Evolutionary conservation across 92 coral and sea anemone species (phyloP).

Genomic region (Isaurus tuberculatus): DNA sequence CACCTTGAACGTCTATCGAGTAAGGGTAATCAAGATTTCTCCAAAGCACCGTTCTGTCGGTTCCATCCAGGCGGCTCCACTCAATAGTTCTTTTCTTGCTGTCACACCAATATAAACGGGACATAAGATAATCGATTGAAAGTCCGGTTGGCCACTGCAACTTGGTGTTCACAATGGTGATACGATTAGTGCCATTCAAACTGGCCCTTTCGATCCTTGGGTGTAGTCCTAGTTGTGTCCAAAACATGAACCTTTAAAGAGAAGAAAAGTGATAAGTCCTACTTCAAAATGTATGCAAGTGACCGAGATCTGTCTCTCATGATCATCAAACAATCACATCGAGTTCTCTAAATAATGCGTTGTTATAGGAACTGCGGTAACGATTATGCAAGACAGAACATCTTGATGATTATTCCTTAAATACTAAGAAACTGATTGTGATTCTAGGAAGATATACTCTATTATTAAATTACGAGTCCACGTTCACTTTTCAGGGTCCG

Average conservation of each 20-base stretch:
- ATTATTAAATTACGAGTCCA: too few species aligned
- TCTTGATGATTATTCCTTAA: too few species aligned
- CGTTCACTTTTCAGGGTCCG: too few species aligned
- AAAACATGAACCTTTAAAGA: slow-evolving; percentile 75
- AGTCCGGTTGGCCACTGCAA: slow-evolving; percentile 83
- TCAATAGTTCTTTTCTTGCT: slow-evolving; percentile 71
- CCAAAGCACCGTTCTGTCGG: slow-evolving; percentile 71
- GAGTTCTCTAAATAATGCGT: too few species aligned
- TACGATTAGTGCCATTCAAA: slow-evolving; percentile 80
- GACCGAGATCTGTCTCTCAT: too few species aligned
- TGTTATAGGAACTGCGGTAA: too few species aligned
- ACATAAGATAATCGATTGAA: slow-evolving; percentile 71
- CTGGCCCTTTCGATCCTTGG: slow-evolving; percentile 81
- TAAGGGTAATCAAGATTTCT: slow-evolving; percentile 59
- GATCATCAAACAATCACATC: too few species aligned
- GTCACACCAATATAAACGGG: slow-evolving; percentile 90
- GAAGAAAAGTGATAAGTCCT: background rate
- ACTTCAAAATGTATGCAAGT: too few species aligned
- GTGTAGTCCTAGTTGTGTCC: slow-evolving; percentile 81
- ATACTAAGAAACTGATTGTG: too few species aligned
- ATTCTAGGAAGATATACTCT: too few species aligned
- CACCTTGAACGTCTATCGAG: slow-evolving; percentile 81
- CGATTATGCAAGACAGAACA: too few species aligned
- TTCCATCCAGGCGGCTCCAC: slow-evolving; percentile 60
- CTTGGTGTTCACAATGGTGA: slow-evolving; percentile 60